Evolutionary conservation across 2,113 vertebrate species (phyloP), one percentile per base, ranked within the genome.

Genomic region (Marcusenius ussheri): DNA sequence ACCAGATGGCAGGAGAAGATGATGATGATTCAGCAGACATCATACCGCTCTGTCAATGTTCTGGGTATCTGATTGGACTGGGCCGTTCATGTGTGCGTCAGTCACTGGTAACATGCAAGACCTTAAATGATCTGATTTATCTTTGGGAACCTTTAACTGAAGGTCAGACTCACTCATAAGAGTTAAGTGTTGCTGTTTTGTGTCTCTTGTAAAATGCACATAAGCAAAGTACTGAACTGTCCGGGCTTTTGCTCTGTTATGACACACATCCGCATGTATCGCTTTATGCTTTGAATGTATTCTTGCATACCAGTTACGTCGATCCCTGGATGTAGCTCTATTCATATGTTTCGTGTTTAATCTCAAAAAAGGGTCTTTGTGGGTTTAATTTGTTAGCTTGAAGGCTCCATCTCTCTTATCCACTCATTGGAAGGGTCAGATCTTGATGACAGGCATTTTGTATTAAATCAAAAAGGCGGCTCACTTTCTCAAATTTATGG

Each of bases 341-440:
- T 66, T 66, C 58, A 66, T 58, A 3, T 27, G 58, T 70, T 70
- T 70, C 31, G 27, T 70, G 27, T 77, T 77, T 27, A 70, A 31
- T 70, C 49, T 46, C 35, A n/a, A 49, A 21, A n/a, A 45, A 21
- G 27, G 74, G 90, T 92, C 91, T 83, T 62, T 91, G 35, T 90
- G 85, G 88, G 17, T 91, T 89, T 74, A 31, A 35, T 39, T 17
- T 35, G 31, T 17, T 77, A 24, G 27, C 31, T 77, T 77, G 70
- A 77, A 77, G 31, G 11, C 31, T 77, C 21, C 31, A 13, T 77
- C 31, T 85, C 21, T 83, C n/a, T 53, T 35, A 8, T 46, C 15
- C 86, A 50, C 45, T 31, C 88, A 49, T 89, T 88, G 62, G 91
- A 66, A 47, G 86, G 89, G 42, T 88, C 88, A 89, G 86, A 53